A percentile compares a stretch with the other conserved stretches of the same genome.
Evolutionary conservation across 2,888 invertebrate species (phyloP).

Genomic region (Eilema caniola): DNA sequence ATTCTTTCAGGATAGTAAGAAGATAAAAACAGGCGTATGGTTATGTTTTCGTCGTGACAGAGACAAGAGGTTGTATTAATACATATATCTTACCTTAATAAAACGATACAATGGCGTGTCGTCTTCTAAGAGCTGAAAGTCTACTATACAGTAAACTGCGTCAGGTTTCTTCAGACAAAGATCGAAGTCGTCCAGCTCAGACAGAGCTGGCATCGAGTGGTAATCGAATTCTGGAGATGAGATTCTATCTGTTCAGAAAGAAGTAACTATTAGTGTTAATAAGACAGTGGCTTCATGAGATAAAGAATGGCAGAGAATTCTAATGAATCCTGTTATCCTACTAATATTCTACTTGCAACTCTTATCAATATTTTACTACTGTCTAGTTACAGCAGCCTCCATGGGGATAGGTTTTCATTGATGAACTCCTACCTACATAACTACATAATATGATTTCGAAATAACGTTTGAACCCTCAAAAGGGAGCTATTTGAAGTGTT

Average conservation of each 20-base stretch:
- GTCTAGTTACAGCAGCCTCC: no score
- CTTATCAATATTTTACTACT: no score
- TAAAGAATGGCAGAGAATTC: no score
- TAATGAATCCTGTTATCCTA: no score
- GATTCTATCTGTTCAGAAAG: slow-evolving; percentile 48
- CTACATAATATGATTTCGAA: no score
- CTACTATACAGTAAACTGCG: slow-evolving; percentile 80
- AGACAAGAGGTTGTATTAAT: background rate
- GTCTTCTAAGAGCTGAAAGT: slow-evolving; percentile 77
- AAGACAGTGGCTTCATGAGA: no score
- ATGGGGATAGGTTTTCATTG: no score
- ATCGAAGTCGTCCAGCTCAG: slow-evolving; percentile 81
- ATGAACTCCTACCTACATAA: no score
- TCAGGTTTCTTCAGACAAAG: slow-evolving; percentile 72
- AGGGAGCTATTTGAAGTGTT: no score
- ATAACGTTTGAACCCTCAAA: no score
- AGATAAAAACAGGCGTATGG: background rate
- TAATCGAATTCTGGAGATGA: slow-evolving; percentile 65
- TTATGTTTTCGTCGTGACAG: background rate
- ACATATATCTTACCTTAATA: slow-evolving; percentile 70
- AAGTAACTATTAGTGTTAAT: background rate
- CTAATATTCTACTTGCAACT: no score
- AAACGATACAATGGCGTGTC: slow-evolving; percentile 77
- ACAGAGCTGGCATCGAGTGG: slow-evolving; percentile 79
- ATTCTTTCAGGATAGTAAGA: background rate